Base-by-base conservation (phyloP, 2,888 invertebrate genomes). In the Microdon myrmicae region DNA sequence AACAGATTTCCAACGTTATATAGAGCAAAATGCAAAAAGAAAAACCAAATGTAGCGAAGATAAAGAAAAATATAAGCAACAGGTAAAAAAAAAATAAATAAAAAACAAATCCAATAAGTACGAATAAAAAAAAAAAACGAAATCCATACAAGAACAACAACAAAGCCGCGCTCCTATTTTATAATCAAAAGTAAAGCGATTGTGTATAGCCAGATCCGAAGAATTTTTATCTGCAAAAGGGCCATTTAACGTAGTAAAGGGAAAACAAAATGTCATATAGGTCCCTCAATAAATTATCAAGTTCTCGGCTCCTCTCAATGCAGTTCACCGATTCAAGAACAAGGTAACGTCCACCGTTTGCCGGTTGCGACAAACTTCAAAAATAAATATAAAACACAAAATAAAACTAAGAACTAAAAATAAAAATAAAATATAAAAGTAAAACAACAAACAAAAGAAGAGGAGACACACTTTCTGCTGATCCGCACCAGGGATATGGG, bases 241-340 rank as follows among this genome's bases (percentile, higher is more conserved):
- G 64, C 64, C 59, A 43, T 66, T 59, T 43, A 66, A 66, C 44
- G 53, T 66, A 48, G 66, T 66, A 53, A 54, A 54, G 44, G 49
- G 59, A 54, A 75, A 72, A 74, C 74, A 75, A 75, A 75, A 74
- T 72, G 75, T 75, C 75, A 75, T 74, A 72, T 70, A 70, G 72
- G 71, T 58, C 71, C 75, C 74, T 71, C 74, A 75, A 75, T 75
- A 76, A 75, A 75, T 75, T 76, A 76, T 76, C 75, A 70, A 69
- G 69, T 68, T 69, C 68, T 67, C 68, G 70, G 64, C 58, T 64
- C 51, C 38, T 32, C 51, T 53, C 64, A 53, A 43, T 58, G 64
- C 58, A 58, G 41, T 37, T 29, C n/a, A n/a, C 25, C 28, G 43
- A 45, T 34, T 56, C 28, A 37, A 58, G 58, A 64, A 53, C 58